These are phyloP conservation scores for Muricea muricata DNA, from an alignment of 92 coral and sea anemone genomes.

Conservation along the genomic window DNA sequence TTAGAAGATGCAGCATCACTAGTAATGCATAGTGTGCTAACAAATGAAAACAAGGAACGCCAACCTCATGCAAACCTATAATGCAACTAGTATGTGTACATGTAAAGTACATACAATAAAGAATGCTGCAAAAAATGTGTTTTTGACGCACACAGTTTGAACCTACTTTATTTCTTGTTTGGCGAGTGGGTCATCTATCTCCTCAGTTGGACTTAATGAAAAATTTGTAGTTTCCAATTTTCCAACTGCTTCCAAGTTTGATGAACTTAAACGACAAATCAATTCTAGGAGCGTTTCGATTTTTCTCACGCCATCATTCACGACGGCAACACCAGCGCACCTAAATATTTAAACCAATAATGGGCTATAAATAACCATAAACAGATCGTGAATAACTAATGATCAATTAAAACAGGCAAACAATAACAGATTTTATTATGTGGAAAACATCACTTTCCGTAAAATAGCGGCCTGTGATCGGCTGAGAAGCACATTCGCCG, in stretches of 20 bases:
- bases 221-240: conserved; percentile 50
- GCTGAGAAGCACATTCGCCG: too few relatives aligned
- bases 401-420: too few relatives aligned
- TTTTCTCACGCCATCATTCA: conserved; percentile 62
- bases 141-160: not conserved
- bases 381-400: too few relatives aligned
- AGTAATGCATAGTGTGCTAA: too few relatives aligned
- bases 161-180: conserved; percentile 75
- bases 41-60: too few relatives aligned
- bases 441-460: too few relatives aligned
- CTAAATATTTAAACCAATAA: not conserved
- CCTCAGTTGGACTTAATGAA: conserved; percentile 69
- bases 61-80: too few relatives aligned
- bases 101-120: too few relatives aligned
- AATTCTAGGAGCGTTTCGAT: conserved; percentile 73
- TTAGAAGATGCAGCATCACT: not conserved
- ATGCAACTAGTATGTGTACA: too few relatives aligned
- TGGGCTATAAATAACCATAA: too few relatives aligned
- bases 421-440: too few relatives aligned
- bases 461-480: too few relatives aligned
- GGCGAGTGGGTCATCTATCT: conserved; percentile 71
- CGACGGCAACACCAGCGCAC: conserved; percentile 19
- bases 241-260: conserved; percentile 76
- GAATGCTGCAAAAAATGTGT: not conserved
- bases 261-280: conserved; percentile 61